Evolutionary conservation across 2,797 vertebrate genomes (phyloP), one percentile per base, ranked within the genome.

Genomic region (Tympanoctomys barrerae): DNA sequence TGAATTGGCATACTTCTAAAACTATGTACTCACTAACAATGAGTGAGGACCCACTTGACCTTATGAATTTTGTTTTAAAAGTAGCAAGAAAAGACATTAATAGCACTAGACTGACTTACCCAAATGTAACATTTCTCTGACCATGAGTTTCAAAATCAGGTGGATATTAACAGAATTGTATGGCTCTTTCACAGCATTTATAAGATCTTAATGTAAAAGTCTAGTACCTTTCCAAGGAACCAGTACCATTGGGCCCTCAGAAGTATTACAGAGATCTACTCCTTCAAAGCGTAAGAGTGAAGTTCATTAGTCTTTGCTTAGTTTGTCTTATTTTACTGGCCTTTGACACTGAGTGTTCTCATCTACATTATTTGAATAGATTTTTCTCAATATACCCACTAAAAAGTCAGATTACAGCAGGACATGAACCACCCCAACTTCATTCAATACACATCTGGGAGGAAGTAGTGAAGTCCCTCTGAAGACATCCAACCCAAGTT

Each of bases 161-260:
- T 80, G 4, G 14, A 33, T 46, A 71, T 90, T 79, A 91, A 89
- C n/a, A 71, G 68, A 77, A 57, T 92, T 93, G 6, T 54, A 9
- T 80, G 26, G 3, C 21, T 62, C 42, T 59, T 87, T 81, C 79
- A 4, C 18, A 70, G 66, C 12, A 52, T 59, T 94, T 84, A 1
- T 71, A 57, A 61, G 26, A 85, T 81, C 12, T 96, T 85, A 94
- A 81, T 77, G 18, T 75, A 42, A 87, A 96, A 70, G n/a, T 46
- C 21, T 68, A 3, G 11, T 52, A 54, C 49, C 87, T 81, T 31
- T 70, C 33, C 78, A 59, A 26, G 75, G 52, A 59, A 71, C 21
- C 66, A 49, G 18, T 59, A 8, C 28, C 31, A 22, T 26, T 75
- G 52, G 10, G 46, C 78, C 12, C 59, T 92, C 13, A 49, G 78